Percentiles rank a stretch among this genome's conserved stretches.
These are phyloP conservation scores for Dipus sagitta DNA, from an alignment of 2,797 vertebrate genomes.

Conservation along the genomic window DNA sequence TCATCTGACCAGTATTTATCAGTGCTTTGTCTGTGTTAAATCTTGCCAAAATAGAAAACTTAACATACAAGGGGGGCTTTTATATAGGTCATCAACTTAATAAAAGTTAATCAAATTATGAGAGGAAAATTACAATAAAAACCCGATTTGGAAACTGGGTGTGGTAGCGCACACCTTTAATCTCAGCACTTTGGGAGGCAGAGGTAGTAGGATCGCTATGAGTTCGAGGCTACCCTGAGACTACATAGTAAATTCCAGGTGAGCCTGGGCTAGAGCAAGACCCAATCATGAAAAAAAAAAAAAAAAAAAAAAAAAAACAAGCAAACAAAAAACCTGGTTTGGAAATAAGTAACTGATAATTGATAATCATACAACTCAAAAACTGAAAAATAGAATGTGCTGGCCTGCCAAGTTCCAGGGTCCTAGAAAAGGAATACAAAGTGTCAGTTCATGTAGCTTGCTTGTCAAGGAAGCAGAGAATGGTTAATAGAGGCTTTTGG, in stretches of 20 bases:
- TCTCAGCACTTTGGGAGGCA: no score
- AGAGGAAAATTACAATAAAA: constrained; percentile 41
- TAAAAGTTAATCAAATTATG: constrained; percentile 42
- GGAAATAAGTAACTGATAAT: constrained; percentile 28
- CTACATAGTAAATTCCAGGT: no score
- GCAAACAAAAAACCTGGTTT: neutral
- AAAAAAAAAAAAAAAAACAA: neutral
- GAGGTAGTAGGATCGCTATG: no score
- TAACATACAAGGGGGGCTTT: neutral
- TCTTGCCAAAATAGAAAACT: constrained; percentile 44
- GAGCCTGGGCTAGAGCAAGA: no score
- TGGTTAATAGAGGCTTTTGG: neutral
- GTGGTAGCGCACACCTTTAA: no score
- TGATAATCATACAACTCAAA: neutral
- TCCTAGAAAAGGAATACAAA: neutral
- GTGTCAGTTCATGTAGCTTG: neutral
- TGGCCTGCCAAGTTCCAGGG: neutral
- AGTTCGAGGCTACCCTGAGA: no score
- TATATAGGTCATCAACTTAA: constrained; percentile 31
- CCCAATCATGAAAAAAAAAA: no score
- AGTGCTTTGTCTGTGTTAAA: constrained; percentile 9
- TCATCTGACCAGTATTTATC: neutral
- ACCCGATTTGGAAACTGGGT: neutral
- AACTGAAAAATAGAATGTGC: neutral
- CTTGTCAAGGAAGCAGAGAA: neutral